These are phyloP conservation scores for Megaleporinus macrocephalus DNA, from an alignment of 2,113 vertebrate genomes.

Conservation along the genomic window DNA sequence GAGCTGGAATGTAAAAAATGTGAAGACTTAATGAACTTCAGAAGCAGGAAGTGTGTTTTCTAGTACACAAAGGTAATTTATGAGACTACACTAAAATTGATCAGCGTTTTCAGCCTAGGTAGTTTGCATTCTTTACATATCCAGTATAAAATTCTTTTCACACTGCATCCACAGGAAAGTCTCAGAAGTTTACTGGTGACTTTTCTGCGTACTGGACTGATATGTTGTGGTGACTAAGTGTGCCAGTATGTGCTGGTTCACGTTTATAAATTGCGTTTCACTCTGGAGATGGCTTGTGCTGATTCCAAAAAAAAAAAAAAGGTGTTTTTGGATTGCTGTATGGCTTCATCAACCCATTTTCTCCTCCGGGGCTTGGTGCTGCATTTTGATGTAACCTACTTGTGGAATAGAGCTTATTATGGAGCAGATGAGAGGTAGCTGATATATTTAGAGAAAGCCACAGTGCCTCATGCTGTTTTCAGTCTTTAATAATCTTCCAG, in stretches of 20 bases:
- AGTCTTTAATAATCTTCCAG: neutral
- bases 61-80: no score
- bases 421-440: neutral
- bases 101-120: no score
- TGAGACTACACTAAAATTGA: no score
- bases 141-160: neutral
- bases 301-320: neutral
- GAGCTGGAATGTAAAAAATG: no score
- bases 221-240: neutral
- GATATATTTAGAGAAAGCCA: neutral
- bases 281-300: neutral
- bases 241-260: neutral
- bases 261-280: slow-evolving; percentile 2
- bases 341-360: neutral
- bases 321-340: neutral
- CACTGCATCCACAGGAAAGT: neutral
- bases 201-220: neutral
- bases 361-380: neutral
- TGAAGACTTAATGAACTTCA: no score
- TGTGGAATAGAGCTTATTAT: neutral
- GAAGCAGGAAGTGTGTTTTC: no score
- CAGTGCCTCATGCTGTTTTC: neutral
- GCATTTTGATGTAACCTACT: neutral
- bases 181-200: neutral
- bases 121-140: no score